Evolutionary conservation across 1,140 invertebrate genomes (phyloP).

Genomic region (Drosophila burlai): DNA sequence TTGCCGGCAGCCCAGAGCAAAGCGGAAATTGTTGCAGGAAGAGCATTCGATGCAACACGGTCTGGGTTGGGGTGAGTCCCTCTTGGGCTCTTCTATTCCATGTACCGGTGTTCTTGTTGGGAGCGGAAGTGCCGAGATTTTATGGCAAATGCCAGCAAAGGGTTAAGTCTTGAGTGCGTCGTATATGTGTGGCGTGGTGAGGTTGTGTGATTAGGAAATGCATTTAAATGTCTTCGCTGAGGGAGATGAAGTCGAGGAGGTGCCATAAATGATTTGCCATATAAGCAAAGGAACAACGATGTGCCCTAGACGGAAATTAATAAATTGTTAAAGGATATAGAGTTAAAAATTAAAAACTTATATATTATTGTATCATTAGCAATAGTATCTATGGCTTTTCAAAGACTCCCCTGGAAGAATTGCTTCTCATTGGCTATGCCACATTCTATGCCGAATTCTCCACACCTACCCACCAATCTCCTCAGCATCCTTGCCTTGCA

Average conservation of each 20-base stretch:
- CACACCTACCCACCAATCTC: conserved; percentile 6
- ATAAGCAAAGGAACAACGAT: conserved; percentile 10
- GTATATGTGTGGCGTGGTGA: conserved; percentile 10
- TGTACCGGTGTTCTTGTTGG: conserved; percentile 35
- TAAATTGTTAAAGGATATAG: background rate
- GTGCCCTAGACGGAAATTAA: conserved; percentile 6
- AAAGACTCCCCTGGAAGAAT: background rate
- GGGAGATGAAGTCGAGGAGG: conserved; percentile 13
- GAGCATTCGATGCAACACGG: conserved; percentile 59
- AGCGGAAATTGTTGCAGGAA: conserved; percentile 83
- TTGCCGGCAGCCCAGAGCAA: conserved; percentile 61
- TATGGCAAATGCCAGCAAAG: conserved; percentile 70
- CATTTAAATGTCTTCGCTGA: conserved; percentile 39
- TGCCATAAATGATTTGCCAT: conserved; percentile 45
- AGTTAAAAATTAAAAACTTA: background rate
- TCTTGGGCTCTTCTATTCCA: conserved; percentile 8
- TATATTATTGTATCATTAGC: background rate
- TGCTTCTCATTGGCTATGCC: conserved; percentile 37
- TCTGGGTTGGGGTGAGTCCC: conserved; percentile 13
- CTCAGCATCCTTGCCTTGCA: background rate
- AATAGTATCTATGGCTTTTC: background rate
- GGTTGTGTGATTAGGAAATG: conserved; percentile 57
- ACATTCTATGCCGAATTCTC: conserved; percentile 53
- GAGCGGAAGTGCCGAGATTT: conserved; percentile 74
- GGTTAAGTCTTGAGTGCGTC: conserved; percentile 54